These are phyloP conservation scores for Meriones unguiculatus DNA, from an alignment of 2,113 vertebrate species.

Conservation along the genomic window DNA sequence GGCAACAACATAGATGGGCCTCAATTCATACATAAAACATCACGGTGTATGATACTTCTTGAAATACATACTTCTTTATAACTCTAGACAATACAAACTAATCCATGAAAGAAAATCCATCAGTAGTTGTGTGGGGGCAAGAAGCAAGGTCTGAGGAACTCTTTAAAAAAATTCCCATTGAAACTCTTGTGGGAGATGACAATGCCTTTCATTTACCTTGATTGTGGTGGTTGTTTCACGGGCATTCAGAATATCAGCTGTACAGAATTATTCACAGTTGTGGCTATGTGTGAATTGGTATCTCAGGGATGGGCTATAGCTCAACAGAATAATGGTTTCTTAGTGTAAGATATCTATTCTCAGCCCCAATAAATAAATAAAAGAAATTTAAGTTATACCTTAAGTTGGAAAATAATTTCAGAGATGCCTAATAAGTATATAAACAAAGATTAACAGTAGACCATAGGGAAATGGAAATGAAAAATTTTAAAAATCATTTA, in stretches of 20 bases:
- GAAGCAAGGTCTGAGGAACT: rapidly evolving
- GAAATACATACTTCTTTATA: neutral
- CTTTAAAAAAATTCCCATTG: neutral
- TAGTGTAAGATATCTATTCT: neutral
- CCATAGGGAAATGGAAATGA: neutral
- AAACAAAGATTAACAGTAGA: neutral
- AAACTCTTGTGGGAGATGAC: neutral
- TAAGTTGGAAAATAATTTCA: neutral
- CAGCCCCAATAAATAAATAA: neutral
- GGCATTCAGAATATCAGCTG: rapidly evolving
- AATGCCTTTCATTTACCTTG: neutral
- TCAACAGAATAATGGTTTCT: neutral
- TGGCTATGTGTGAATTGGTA: neutral
- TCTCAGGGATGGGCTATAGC: neutral
- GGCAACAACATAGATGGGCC: neutral
- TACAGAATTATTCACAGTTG: too few species aligned
- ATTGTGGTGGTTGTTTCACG: neutral
- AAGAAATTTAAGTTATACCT: neutral
- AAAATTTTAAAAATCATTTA: neutral
- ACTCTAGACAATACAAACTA: neutral
- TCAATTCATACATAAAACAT: neutral
- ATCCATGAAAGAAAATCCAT: too few species aligned
- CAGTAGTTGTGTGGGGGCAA: neutral
- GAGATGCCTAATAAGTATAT: neutral
- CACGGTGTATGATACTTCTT: neutral